phyloP scores from a whole-genome alignment of 2,113 vertebrate species.

The Pachycephala philippinensis region DNA sequence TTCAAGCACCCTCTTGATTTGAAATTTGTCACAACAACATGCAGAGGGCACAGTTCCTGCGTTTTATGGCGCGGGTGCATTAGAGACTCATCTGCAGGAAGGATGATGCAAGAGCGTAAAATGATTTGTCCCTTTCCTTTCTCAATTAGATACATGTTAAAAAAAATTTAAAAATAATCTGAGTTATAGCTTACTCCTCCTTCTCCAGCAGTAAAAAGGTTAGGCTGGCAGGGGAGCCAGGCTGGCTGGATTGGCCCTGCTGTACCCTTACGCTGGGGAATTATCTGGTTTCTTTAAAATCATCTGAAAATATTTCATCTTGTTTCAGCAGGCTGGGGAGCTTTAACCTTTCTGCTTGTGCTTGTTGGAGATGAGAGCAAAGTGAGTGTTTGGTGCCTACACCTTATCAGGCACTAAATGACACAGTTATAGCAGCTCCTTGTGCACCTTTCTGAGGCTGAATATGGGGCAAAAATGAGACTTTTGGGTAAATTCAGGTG shows the following conservation, averaged over 20 bases:
- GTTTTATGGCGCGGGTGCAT: slow-evolving; percentile 22
- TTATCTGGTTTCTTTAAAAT: slow-evolving; percentile 56
- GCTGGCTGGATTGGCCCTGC: slow-evolving; percentile 39
- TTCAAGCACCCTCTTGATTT: slow-evolving; percentile 72
- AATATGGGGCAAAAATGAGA: background rate
- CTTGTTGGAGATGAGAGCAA: background rate
- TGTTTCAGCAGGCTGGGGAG: slow-evolving; percentile 35
- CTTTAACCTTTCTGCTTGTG: slow-evolving; percentile 8
- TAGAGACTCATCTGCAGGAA: slow-evolving; percentile 23
- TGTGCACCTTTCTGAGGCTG: background rate
- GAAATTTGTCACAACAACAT: slow-evolving; percentile 69
- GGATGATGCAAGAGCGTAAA: slow-evolving; percentile 48
- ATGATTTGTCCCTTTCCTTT: slow-evolving; percentile 16
- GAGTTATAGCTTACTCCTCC: slow-evolving; percentile 63
- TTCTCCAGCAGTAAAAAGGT: slow-evolving; percentile 67
- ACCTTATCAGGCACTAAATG: background rate
- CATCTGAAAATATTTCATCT: slow-evolving; percentile 54
- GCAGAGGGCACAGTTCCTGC: slow-evolving; percentile 51
- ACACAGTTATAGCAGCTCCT: accelerated
- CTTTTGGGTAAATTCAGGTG: background rate
- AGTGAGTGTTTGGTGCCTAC: background rate
- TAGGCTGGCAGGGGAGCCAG: slow-evolving; percentile 63
- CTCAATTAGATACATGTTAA: slow-evolving; percentile 36
- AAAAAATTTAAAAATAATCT: background rate
- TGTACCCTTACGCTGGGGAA: slow-evolving; percentile 51